Evolutionary conservation across 2,113 vertebrate genomes (phyloP).

Genomic region (Tupaia tana): DNA sequence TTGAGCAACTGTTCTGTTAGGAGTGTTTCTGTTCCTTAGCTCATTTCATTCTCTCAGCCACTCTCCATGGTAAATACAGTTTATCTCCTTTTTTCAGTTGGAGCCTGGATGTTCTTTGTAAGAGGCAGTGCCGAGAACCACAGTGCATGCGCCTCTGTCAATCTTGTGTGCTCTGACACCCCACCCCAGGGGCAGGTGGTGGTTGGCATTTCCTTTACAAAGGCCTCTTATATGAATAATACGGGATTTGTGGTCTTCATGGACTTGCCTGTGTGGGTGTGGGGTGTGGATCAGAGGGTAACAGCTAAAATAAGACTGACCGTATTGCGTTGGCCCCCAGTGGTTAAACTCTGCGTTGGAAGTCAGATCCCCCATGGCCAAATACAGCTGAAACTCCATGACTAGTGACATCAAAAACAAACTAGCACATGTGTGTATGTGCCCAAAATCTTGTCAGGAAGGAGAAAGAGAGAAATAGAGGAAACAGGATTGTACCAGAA

Average conservation of each 20-base stretch:
- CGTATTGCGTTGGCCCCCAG: too few relatives aligned
- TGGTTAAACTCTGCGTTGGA: too few relatives aligned
- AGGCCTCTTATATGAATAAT: not conserved
- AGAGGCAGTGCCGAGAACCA: not conserved
- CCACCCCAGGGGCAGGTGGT: not conserved
- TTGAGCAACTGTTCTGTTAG: not conserved
- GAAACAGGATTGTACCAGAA: too few relatives aligned
- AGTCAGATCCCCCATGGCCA: too few relatives aligned
- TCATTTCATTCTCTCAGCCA: not conserved
- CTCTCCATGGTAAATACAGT: not conserved
- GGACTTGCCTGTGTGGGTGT: not conserved
- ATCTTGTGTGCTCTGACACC: accelerated
- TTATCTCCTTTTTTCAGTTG: not conserved
- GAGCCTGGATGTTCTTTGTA: not conserved
- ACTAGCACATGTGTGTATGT: too few relatives aligned
- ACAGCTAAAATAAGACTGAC: not conserved
- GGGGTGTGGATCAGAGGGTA: not conserved
- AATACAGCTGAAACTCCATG: too few relatives aligned
- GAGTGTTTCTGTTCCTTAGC: not conserved
- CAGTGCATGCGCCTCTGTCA: not conserved
- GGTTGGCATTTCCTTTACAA: not conserved
- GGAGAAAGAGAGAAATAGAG: too few relatives aligned
- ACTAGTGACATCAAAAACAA: too few relatives aligned
- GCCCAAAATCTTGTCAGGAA: too few relatives aligned
- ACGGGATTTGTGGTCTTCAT: not conserved